Percentiles rank a stretch among this genome's conserved stretches.
These are phyloP conservation scores for Malthinus flaveolus DNA, from an alignment of 2,888 invertebrate species.

Conservation along the genomic window DNA sequence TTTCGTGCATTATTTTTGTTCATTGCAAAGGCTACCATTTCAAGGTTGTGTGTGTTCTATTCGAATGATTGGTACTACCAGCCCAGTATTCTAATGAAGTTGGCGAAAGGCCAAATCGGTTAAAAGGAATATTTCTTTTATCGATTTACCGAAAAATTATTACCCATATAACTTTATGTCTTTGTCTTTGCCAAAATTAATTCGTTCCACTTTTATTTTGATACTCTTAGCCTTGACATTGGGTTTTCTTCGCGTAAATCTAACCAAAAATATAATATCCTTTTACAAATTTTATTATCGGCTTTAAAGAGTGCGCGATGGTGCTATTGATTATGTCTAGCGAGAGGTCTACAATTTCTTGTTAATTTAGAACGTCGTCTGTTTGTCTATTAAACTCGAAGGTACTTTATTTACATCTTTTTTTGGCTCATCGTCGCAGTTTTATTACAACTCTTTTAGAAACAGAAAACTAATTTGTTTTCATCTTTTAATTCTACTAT, in stretches of 20 bases:
- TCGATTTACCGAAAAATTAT: constrained; percentile 17
- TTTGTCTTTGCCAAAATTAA: constrained; percentile 4
- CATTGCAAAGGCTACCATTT: constrained; percentile 23
- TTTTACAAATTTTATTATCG: too few relatives aligned
- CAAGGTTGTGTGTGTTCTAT: constrained; percentile 15
- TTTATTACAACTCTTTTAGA: too few relatives aligned
- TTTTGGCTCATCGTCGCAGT: too few relatives aligned
- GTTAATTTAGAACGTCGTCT: too few relatives aligned
- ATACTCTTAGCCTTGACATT: not conserved
- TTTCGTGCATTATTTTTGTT: constrained; percentile 21
- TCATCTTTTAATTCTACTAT: too few relatives aligned
- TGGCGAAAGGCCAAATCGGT: constrained; percentile 29
- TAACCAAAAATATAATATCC: too few relatives aligned
- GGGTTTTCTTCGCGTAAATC: not conserved
- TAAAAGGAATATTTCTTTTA: constrained; percentile 14
- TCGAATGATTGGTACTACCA: constrained; percentile 16
- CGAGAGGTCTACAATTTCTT: too few relatives aligned
- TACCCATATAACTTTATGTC: not conserved
- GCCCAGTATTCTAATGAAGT: constrained; percentile 13
- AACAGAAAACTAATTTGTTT: too few relatives aligned
- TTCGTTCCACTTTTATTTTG: not conserved
- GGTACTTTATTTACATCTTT: too few relatives aligned
- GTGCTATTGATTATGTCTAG: too few relatives aligned
- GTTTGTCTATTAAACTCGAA: too few relatives aligned
- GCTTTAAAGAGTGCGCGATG: too few relatives aligned